phyloP scores from a whole-genome alignment of 2,113 vertebrate species.

The Tautogolabrus adspersus region DNA sequence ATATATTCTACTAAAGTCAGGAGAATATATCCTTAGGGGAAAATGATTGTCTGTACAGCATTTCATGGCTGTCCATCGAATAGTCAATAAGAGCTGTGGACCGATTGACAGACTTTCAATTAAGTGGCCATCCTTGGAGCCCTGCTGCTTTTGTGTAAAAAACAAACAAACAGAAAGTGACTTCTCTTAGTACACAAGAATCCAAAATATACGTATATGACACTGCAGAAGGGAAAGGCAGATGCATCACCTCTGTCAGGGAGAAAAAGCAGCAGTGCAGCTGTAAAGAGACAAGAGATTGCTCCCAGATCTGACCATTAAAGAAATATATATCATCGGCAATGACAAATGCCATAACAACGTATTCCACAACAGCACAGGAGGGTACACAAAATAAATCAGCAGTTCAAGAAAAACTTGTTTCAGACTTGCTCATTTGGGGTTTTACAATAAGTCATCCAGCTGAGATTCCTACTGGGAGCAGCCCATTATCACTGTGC shows the following conservation, averaged over 20 bases:
- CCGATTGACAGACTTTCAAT: neutral
- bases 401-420: slow-evolving; percentile 43
- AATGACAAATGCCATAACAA: slow-evolving; percentile 50
- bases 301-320: slow-evolving; percentile 36
- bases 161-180: neutral
- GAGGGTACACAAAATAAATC: slow-evolving; percentile 31
- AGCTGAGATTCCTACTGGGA: slow-evolving; percentile 60
- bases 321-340: slow-evolving; percentile 42
- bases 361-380: slow-evolving; percentile 47
- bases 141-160: neutral
- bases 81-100: neutral
- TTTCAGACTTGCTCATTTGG: slow-evolving; percentile 36
- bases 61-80: neutral
- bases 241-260: neutral
- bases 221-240: neutral
- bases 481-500: slow-evolving; percentile 61
- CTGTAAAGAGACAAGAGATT: slow-evolving; percentile 4
- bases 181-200: neutral
- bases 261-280: slow-evolving; percentile 23
- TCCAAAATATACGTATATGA: neutral
- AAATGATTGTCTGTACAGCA: neutral
- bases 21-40: neutral
- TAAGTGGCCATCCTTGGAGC: neutral
- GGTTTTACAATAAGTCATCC: slow-evolving; percentile 66
- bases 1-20: neutral